Conservation (phyloP, 2,113 vertebrate species). For the Pollachius pollachius region DNA sequence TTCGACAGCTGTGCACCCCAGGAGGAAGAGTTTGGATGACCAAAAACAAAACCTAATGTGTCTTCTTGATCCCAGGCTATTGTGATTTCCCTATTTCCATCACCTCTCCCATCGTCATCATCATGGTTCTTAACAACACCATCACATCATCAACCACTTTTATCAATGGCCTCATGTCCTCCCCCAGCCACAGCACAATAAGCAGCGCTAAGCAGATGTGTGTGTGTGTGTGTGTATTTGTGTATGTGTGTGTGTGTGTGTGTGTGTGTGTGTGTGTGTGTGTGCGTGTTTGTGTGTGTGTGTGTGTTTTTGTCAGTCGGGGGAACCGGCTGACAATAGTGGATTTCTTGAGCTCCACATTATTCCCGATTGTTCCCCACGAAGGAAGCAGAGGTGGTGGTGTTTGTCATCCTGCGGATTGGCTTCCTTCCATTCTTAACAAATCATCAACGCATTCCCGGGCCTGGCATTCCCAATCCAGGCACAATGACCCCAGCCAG, state of each 20-base stretch:
- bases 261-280: slow-evolving; percentile 4
- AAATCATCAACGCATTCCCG: slow-evolving; percentile 61
- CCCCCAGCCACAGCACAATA: neutral
- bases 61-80: slow-evolving; percentile 43
- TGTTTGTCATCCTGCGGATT: slow-evolving; percentile 49
- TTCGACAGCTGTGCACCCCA: slow-evolving; percentile 58
- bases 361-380: slow-evolving; percentile 49
- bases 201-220: neutral
- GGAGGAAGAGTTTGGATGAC: slow-evolving; percentile 33
- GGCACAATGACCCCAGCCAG: slow-evolving; percentile 40
- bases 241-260: neutral
- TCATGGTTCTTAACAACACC: slow-evolving; percentile 10
- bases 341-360: slow-evolving; percentile 38
- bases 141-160: slow-evolving; percentile 24
- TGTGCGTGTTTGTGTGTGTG: neutral
- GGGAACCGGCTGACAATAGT: slow-evolving; percentile 38
- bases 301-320: neutral
- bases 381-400: slow-evolving; percentile 57
- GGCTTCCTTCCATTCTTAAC: slow-evolving; percentile 69
- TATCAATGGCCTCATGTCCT: slow-evolving; percentile 49
- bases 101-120: slow-evolving; percentile 3
- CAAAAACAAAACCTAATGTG: slow-evolving; percentile 4
- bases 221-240: slow-evolving; percentile 10
- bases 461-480: slow-evolving; percentile 46
- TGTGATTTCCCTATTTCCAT: slow-evolving; percentile 33